A percentile compares a stretch with the other conserved stretches of the same genome.
Conservation (phyloP, 2,888 invertebrate species). For the Zeuzera pyrina region DNA sequence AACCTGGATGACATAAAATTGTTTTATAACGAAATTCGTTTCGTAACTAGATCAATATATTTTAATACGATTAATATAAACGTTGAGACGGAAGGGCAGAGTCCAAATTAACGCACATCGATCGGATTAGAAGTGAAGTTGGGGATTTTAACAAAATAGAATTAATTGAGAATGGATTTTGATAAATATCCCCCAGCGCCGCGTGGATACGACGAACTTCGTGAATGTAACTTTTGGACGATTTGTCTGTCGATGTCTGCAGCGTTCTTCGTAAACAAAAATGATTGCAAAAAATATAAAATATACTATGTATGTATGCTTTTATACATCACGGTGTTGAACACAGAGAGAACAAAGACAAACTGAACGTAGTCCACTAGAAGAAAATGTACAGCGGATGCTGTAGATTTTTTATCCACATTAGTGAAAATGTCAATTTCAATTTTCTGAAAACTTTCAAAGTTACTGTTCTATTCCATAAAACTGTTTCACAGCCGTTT, state of each 20-base stretch:
- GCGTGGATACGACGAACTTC: conserved; percentile 8
- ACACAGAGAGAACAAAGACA: no score
- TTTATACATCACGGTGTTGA: no score
- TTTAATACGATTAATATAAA: conserved; percentile 57
- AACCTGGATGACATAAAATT: neutral
- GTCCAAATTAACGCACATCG: conserved; percentile 41
- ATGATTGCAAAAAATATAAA: no score
- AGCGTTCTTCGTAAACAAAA: no score
- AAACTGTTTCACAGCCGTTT: no score
- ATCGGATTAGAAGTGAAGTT: conserved; percentile 62
- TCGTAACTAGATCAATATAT: conserved; percentile 46
- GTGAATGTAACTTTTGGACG: conserved; percentile 3
- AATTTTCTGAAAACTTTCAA: no score
- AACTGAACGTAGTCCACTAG: no score
- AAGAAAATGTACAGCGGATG: no score
- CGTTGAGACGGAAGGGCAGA: conserved; percentile 40
- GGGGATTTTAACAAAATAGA: conserved; percentile 48
- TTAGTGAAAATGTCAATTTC: no score
- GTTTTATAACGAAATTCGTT: neutral
- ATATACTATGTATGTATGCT: no score
- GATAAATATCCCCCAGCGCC: conserved; percentile 20
- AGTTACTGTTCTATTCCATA: no score
- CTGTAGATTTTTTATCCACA: no score
- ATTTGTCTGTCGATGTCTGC: conserved; percentile 2
- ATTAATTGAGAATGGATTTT: conserved; percentile 52